Base-by-base conservation (phyloP, 2,888 invertebrate species). In the Rotaria sp. region DNA sequence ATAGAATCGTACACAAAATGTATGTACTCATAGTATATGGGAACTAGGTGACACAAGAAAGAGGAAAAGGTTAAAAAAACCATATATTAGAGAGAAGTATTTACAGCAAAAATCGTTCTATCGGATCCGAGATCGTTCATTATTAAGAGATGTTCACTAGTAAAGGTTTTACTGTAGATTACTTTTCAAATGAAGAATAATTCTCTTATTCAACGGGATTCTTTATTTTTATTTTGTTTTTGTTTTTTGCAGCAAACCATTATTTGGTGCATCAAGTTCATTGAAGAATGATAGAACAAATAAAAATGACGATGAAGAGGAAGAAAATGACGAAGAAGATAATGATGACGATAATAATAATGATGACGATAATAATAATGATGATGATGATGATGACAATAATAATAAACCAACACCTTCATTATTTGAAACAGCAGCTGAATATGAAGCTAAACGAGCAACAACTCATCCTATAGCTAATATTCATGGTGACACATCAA, bases 401-500 rank as follows among this genome's bases (percentile, higher is more conserved):
- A 67, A 67, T 18, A 67, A 67, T 67, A 67, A 80, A 45, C 1
- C 26, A 4, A 26, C 38, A 80, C 75, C 21, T 26, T 80, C 75
- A 45, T n/a, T 80, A 24, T 38, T 80, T 18, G 75, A 80, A 80
- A 45, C 75, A 10, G 75, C 75, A 41, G 75, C 75, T 41, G 75
- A 80, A 80, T 80, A 80, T 45, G 75, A 80, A n/a, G 38, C 75
- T 26, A 80, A 41, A 80, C 21, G 75, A 38, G 38, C 75, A 45
- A 13, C 41, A 13, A 45, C 41, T 13, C 67, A 67, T 67, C 67
- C 67, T 35, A 4, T n/a, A 38, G 26, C 45, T 45, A 41, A 41
- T 80, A 80, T 80, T 41, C 75, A 80, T 45, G 75, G 75, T 45
- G 75, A 80, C 26, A 80, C 75, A 45, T 80, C 75, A 30, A 80